These are phyloP conservation scores for Sclerurus mexicanus DNA, from an alignment of 2,113 vertebrate species.

Conservation along the genomic window DNA sequence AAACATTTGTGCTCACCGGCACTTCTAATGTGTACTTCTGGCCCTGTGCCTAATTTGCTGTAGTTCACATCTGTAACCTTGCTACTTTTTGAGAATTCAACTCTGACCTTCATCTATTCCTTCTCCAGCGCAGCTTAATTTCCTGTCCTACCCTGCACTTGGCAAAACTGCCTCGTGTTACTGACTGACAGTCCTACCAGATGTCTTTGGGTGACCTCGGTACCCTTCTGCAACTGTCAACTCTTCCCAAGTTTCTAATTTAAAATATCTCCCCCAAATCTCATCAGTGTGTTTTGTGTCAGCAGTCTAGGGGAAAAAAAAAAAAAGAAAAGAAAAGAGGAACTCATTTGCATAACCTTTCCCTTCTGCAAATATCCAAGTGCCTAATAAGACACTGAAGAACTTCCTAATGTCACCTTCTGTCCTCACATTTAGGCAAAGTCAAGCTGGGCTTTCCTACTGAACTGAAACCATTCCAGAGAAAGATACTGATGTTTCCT, in stretches of 20 bases:
- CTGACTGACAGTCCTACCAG: slow-evolving; percentile 24
- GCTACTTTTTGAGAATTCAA: background rate
- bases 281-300: background rate
- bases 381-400: background rate
- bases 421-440: background rate
- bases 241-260: slow-evolving; percentile 16
- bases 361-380: background rate
- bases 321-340: background rate
- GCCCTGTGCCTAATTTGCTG: background rate
- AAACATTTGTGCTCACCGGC: background rate
- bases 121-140: background rate
- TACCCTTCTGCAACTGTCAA: slow-evolving; percentile 5
- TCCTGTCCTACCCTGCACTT: background rate
- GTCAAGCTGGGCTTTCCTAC: background rate
- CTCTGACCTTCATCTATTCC: background rate
- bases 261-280: slow-evolving; percentile 1
- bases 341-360: background rate
- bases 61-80: background rate
- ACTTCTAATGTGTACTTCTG: background rate
- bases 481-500: background rate
- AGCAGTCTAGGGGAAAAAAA: background rate
- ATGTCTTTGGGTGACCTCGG: slow-evolving; percentile 26
- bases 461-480: background rate
- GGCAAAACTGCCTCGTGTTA: background rate
- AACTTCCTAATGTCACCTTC: background rate